Evolutionary conservation across 2,797 vertebrate species (phyloP).

Genomic region (Acestrorhynchus altus): DNA sequence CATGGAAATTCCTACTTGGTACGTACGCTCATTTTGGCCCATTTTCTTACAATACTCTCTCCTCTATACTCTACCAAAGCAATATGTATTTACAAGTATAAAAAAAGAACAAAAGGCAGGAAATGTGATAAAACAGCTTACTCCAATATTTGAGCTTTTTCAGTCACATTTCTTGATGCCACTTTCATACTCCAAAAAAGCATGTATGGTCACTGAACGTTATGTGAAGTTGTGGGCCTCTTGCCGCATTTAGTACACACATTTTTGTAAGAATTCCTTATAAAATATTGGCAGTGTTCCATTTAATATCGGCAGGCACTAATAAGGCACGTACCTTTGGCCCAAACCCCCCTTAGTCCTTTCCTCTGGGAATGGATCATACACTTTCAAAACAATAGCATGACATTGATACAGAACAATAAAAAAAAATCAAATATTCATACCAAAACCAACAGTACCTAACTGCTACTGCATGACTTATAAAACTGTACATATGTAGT

Average conservation of each 20-base stretch:
- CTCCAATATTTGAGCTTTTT: conserved; percentile 78
- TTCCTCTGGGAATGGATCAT: conserved; percentile 71
- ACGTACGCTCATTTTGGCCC: conserved; percentile 75
- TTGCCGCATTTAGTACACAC: conserved; percentile 72
- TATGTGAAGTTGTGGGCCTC: conserved; percentile 62
- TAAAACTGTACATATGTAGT: conserved; percentile 69
- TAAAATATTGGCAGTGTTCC: conserved; percentile 85
- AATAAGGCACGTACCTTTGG: conserved; percentile 95
- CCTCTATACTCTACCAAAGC: conserved; percentile 86
- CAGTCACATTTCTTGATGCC: conserved; percentile 48
- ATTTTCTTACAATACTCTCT: conserved; percentile 73
- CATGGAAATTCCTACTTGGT: conserved; percentile 81
- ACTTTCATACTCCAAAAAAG: conserved; percentile 30
- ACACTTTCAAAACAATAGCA: conserved; percentile 67
- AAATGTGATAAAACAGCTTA: conserved; percentile 77
- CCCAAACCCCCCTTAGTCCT: conserved; percentile 70
- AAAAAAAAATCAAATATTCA: conserved; percentile 68
- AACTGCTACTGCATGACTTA: conserved; percentile 71
- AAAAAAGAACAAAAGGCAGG: conserved; percentile 72
- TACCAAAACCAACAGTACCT: conserved; percentile 72
- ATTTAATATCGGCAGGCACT: conserved; percentile 80
- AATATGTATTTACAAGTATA: conserved; percentile 92
- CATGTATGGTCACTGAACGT: conserved; percentile 59
- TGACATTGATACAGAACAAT: conserved; percentile 59
- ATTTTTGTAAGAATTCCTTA: conserved; percentile 78